These are phyloP conservation scores for Scaptomyza hsui DNA, from an alignment of 1,140 invertebrate genomes.

Conservation along the genomic window DNA sequence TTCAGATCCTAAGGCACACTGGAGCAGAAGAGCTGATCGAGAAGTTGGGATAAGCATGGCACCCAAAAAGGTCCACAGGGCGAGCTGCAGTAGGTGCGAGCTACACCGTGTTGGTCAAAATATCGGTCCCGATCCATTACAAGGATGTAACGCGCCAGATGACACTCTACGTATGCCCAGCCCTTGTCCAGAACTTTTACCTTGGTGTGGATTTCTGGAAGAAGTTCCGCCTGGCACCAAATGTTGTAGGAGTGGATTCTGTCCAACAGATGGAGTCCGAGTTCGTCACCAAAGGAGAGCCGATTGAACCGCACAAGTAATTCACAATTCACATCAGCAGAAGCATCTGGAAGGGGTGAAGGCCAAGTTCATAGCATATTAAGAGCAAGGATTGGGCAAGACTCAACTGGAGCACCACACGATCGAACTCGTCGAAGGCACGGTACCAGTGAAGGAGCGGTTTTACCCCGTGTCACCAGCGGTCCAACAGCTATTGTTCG, in stretches of 20 bases:
- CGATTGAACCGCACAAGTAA: not conserved
- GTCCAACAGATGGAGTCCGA: not conserved
- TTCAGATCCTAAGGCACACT: too few species aligned
- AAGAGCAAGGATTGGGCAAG: not conserved
- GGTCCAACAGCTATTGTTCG: not conserved
- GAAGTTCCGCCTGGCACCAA: not conserved
- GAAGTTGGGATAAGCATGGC: too few species aligned
- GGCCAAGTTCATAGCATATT: not conserved
- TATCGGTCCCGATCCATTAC: too few species aligned
- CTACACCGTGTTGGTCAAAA: too few species aligned
- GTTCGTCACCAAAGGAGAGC: not conserved
- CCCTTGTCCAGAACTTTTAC: too few species aligned
- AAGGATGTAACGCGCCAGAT: too few species aligned
- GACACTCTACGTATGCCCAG: too few species aligned
- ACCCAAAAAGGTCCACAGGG: too few species aligned
- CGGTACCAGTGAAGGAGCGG: not conserved
- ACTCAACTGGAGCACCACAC: not conserved
- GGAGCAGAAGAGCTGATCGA: too few species aligned
- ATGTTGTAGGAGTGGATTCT: not conserved
- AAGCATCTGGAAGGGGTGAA: not conserved
- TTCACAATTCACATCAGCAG: too few species aligned
- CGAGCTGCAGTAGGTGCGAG: too few species aligned
- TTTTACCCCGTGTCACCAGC: slow-evolving; percentile 12
- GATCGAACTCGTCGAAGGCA: not conserved
- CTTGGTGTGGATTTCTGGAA: not conserved